Base-by-base conservation (phyloP, 2,888 invertebrate species). In the Acanthoscelides obtectus region DNA sequence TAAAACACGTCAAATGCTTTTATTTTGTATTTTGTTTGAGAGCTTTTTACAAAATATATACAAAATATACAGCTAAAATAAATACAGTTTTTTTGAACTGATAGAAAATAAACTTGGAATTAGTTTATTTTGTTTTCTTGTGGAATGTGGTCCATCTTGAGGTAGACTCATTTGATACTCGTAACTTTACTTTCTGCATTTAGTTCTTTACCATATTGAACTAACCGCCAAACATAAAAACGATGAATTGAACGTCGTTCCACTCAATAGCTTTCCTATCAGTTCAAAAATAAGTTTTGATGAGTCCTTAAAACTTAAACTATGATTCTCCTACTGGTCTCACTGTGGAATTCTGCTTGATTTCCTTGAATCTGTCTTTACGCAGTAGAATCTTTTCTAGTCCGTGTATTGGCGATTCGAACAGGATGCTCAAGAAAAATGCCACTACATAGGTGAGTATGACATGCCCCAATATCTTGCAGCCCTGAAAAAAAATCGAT, bases 371-470 rank as follows among this genome's bases (percentile, higher is more conserved):
- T 66, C 69, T 71, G 25, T 72, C 87, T 78, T 84, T 85, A 77
- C 86, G 84, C 0, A 92, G 84, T n/a, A 92, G 84, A 74, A 92
- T 88, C 80, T 90, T 90, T 82, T 92, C 92, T 68, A 93, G 86
- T 2, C 91, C 90, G 77, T 92, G 90, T 77, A 93, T 88, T 0
- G 93, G 93, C 8, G 92, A 92, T 83, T 93, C 92, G 79, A 93
- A 93, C 64, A 90, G 86, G 68, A 91, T 84, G 75, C 92, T 92
- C 67, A 93, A 81, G 64, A 92, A 70, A 69, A 91, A 83, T 69
- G 92, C 92, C 76, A 89, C 84, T 22, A 85, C 74, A 80, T 92
- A 91, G 0, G 92, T 92, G 71, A 91, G 80, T 20, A 88, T 77
- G n/a, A 89, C 79, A 78, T 92, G 91, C 0, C 90, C 87, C 70